Base-by-base conservation (phyloP, 2,888 invertebrate genomes). In the Lochmaea capreae region DNA sequence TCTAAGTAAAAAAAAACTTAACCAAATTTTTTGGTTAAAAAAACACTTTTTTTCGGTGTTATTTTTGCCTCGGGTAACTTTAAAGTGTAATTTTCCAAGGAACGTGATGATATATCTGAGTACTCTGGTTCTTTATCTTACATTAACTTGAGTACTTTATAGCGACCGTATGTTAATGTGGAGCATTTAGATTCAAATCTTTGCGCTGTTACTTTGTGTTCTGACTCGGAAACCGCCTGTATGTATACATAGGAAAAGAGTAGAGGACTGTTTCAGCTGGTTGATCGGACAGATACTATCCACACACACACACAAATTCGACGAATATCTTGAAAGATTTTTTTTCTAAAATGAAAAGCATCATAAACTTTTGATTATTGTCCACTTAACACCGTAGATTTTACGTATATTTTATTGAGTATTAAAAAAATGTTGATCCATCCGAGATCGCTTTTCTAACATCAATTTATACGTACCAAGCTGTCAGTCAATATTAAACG, bases 161-260 rank as follows among this genome's bases (percentile, higher is more conserved):
- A 70, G 85, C 85, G 80, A 83, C 82, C 79, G 84, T 86, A 87
- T 87, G 87, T 86, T 87, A 87, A 87, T 87, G 84, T 84, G 83
- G 81, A 83, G 84, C 86, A 87, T 87, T 87, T 86, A 87, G 87
- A 87, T 87, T 85, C 86, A 84, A 86, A 87, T 87, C 87, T 87
- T 79, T 83, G 79, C 83, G 84, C 83, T 82, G 84, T 85, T 84
- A 84, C 85, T 85, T 83, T 84, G 83, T 83, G 75, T 69, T 72
- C 57, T 43, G 57, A 39, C 14, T 57, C 54, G 43, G 42, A 68
- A 67, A 72, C 75, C 72, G 72, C 66, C 71, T 26, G 65, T 71
- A 49, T 63, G 61, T 61, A 26, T 39, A 18, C 42, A 42, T 39
- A 42, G 18, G 18, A 43, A 18, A 62, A 42, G 11, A 10, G 4